Evolutionary conservation across 2,888 invertebrate species (phyloP).

Genomic region (Acronicta leporina): DNA sequence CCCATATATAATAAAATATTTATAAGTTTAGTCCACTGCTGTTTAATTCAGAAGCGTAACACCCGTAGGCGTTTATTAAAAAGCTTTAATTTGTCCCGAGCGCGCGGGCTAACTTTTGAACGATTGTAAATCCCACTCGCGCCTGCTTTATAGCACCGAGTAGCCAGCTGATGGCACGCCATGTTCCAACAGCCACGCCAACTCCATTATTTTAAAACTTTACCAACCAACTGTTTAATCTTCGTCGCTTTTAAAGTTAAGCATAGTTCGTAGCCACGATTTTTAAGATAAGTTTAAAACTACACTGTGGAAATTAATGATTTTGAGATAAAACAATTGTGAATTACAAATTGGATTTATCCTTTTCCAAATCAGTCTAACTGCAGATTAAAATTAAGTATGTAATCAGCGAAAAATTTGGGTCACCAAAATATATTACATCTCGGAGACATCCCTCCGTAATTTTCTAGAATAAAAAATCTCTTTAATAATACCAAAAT

Average conservation of each 20-base stretch:
- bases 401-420: slow-evolving; percentile 4
- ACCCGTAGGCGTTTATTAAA: slow-evolving; percentile 65
- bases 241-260: slow-evolving; percentile 48
- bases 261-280: slow-evolving; percentile 32
- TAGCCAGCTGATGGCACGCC: slow-evolving; percentile 65
- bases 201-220: slow-evolving; percentile 61
- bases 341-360: no score
- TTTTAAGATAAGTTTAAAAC: slow-evolving; percentile 20
- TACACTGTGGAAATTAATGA: not conserved
- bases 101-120: slow-evolving; percentile 72
- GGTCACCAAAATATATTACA: not conserved
- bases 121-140: slow-evolving; percentile 80
- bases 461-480: slow-evolving; percentile 30
- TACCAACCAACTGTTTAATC: slow-evolving; percentile 54
- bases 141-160: slow-evolving; percentile 53
- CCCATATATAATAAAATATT: not conserved
- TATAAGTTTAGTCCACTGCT: slow-evolving; percentile 14
- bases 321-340: slow-evolving; percentile 16
- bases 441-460: slow-evolving; percentile 7
- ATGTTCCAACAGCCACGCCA: slow-evolving; percentile 50
- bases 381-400: not conserved
- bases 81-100: slow-evolving; percentile 64
- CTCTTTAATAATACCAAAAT: slow-evolving; percentile 39
- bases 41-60: slow-evolving; percentile 36
- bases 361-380: not conserved